Evolutionary conservation across 2,113 vertebrate genomes (phyloP), one percentile per base, ranked within the genome.

Genomic region (Lagopus muta): DNA sequence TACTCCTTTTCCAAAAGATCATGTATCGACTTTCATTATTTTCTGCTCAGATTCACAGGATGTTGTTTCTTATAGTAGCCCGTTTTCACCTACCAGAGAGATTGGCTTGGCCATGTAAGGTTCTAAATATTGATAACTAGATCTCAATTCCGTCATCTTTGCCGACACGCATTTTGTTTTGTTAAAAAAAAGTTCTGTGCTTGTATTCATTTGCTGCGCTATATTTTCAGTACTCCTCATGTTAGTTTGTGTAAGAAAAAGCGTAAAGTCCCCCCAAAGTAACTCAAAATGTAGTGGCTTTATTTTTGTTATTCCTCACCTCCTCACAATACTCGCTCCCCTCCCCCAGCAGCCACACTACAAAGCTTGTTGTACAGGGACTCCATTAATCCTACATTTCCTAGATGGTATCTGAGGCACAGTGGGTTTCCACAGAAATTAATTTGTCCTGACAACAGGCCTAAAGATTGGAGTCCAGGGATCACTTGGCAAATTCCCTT

Each of bases 401-500:
- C 94, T 97, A 96, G 97, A 97, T 97, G 93, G 92, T 98, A 98
- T 98, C 94, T 91, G 92, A 97, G 96, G 92, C 94, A 97, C 96
- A 97, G 95, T 94, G 94, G 96, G 94, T 96, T 98, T 98, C 97
- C 95, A 97, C 87, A 97, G 96, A 98, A 98, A 98, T 98, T 98
- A 98, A 98, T 98, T 98, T 98, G 94, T 98, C 96, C 95, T 98
- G 96, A 98, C 97, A 98, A 97, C 95, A 96, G 94, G 95, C 93
- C 93, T 97, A 97, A 97, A 98, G 96, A 98, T 97, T 98, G 95
- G 96, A 98, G 97, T 97, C 96, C 95, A 96, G 95, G 96, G 97
- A 98, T 97, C 97, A 96, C 89, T 97, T 97, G 97, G 92, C 75
- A 96, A 96, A 97, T 97, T 98, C 92, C 92, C 94, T 98, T 97